Evolutionary conservation across 37 sponge, comb jelly and placozoan genomes (phyloP).

Genomic region (Cliona cf. orientalis): DNA sequence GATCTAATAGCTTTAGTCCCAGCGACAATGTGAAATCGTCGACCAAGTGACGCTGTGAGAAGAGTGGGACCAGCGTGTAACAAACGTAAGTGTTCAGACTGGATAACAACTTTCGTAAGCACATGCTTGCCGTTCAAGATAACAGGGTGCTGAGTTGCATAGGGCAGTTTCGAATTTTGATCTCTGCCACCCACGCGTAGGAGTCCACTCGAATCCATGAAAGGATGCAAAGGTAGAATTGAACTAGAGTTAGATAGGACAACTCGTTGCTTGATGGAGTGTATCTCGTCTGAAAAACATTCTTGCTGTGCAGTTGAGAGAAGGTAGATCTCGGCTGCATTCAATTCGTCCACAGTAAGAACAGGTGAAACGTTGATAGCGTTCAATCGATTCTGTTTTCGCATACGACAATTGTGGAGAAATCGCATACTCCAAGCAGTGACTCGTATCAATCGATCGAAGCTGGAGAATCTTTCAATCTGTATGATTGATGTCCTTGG

Average conservation of each 20-base stretch:
- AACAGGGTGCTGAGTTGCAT: not conserved
- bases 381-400: no score
- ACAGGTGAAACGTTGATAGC: not conserved
- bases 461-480: slow-evolving; percentile 26
- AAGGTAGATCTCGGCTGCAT: slow-evolving; percentile 5
- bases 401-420: not conserved
- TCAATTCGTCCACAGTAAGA: not conserved
- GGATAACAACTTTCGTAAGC: not conserved
- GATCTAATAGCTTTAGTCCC: not conserved
- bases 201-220: not conserved
- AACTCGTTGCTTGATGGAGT: not conserved
- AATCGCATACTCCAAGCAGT: slow-evolving; percentile 23
- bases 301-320: not conserved
- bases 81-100: not conserved
- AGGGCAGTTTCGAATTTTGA: not conserved
- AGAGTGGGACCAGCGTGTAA: not conserved
- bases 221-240: not conserved
- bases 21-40: not conserved
- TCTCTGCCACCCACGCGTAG: not conserved
- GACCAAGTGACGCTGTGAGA: not conserved
- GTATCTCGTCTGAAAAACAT: slow-evolving; percentile 1
- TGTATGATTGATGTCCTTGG: not conserved
- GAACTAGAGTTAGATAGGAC: not conserved
- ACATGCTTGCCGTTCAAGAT: not conserved
- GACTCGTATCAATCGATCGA: slow-evolving; percentile 9